Conservation (phyloP, 2,797 vertebrate species). For the Leptodactylus fallax region DNA sequence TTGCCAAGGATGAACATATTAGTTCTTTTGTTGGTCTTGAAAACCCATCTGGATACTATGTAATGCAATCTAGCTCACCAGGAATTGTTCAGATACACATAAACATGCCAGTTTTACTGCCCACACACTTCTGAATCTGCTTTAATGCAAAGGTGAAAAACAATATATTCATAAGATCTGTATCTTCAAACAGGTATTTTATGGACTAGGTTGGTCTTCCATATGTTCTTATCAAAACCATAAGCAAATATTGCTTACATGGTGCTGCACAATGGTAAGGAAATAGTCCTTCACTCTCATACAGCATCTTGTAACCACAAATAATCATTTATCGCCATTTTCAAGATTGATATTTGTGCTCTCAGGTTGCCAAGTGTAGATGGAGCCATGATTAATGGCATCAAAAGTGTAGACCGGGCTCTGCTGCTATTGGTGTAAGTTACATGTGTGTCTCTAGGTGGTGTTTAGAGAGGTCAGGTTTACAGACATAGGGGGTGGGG, state of each 20-base stretch:
- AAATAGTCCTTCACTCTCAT: neutral
- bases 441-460: slow-evolving; percentile 19
- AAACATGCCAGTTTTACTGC: slow-evolving; percentile 14
- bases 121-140: neutral
- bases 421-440: neutral
- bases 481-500: neutral
- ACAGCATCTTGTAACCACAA: neutral
- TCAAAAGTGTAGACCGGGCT: neutral
- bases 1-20: neutral
- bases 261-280: neutral
- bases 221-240: slow-evolving; percentile 18
- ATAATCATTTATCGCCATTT: neutral
- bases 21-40: neutral
- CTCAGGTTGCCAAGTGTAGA: neutral
- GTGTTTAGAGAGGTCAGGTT: slow-evolving; percentile 2
- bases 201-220: neutral
- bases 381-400: slow-evolving; percentile 13
- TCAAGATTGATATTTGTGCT: neutral
- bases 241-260: neutral
- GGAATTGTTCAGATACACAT: neutral
- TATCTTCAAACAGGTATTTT: slow-evolving; percentile 5
- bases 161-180: neutral
- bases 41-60: neutral
- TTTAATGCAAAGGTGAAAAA: slow-evolving; percentile 8
- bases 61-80: slow-evolving; percentile 3